Conservation (phyloP, 2,113 vertebrate species). For the Limanda limanda region DNA sequence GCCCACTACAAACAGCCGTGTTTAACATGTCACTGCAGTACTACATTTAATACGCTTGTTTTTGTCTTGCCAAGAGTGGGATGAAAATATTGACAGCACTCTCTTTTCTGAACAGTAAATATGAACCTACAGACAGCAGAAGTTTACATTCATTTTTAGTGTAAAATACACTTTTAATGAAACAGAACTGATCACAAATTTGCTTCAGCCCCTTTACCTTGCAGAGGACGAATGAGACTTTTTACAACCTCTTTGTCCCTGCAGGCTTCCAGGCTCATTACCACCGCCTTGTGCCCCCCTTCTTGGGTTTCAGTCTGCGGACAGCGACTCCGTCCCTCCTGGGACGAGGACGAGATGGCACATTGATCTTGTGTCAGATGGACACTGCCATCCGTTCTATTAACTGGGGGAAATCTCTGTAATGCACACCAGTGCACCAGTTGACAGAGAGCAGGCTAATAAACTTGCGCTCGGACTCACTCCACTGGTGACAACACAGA, state of each 20-base stretch:
- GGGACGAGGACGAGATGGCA: conserved; percentile 37
- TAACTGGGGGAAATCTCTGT: conserved; percentile 19
- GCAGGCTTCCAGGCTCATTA: conserved; percentile 30
- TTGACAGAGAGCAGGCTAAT: conserved; percentile 19
- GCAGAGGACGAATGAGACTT: neutral
- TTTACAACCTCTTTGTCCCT: conserved; percentile 9
- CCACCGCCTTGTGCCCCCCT: conserved; percentile 45
- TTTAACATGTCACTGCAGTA: too few relatives aligned
- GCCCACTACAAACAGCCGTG: too few relatives aligned
- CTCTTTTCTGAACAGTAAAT: too few relatives aligned
- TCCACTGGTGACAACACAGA: conserved; percentile 15
- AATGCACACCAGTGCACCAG: conserved; percentile 10
- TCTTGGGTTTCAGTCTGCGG: conserved; percentile 61
- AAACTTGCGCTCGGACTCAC: neutral
- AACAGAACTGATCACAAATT: neutral
- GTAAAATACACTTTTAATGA: neutral
- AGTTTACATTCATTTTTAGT: neutral
- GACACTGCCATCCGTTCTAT: conserved; percentile 30
- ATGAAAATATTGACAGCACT: neutral
- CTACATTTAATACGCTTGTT: neutral
- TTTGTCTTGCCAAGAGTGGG: too few relatives aligned
- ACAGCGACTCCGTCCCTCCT: conserved; percentile 35
- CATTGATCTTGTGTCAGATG: conserved; percentile 62
- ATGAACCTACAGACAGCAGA: too few relatives aligned
- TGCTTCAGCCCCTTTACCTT: neutral